phyloP scores from a whole-genome alignment of 2,888 invertebrate species.

The Temnothorax rugatulus region DNA sequence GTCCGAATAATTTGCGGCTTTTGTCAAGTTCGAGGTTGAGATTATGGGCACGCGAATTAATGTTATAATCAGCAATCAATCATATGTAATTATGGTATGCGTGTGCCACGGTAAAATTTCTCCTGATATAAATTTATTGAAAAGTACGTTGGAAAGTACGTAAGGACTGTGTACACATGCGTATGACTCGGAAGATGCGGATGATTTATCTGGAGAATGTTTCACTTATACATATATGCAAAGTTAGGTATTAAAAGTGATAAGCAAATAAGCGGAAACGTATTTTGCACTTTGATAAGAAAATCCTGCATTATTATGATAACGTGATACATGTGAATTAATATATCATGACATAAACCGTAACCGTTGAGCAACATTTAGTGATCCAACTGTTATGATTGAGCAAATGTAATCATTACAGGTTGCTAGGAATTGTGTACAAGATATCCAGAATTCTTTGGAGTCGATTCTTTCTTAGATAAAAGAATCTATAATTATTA shows the following conservation, averaged over 20 bases:
- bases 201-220: not conserved
- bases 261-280: not conserved
- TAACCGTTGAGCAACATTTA: not conserved
- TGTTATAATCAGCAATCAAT: constrained; percentile 5
- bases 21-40: not conserved
- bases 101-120: not conserved
- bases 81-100: not conserved
- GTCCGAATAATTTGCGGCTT: not conserved
- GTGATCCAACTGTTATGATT: not conserved
- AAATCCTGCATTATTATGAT: not conserved
- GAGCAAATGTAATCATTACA: not conserved
- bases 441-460: not conserved
- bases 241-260: not conserved
- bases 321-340: not conserved
- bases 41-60: not conserved
- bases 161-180: not conserved
- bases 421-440: not conserved
- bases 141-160: not conserved
- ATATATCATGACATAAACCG: not conserved
- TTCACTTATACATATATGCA: not conserved
- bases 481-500: constrained; percentile 4
- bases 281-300: constrained; percentile 7
- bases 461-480: not conserved
- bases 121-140: not conserved
- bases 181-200: not conserved